These are phyloP conservation scores for Prinia subflava DNA, from an alignment of 2,113 vertebrate genomes.

Conservation along the genomic window DNA sequence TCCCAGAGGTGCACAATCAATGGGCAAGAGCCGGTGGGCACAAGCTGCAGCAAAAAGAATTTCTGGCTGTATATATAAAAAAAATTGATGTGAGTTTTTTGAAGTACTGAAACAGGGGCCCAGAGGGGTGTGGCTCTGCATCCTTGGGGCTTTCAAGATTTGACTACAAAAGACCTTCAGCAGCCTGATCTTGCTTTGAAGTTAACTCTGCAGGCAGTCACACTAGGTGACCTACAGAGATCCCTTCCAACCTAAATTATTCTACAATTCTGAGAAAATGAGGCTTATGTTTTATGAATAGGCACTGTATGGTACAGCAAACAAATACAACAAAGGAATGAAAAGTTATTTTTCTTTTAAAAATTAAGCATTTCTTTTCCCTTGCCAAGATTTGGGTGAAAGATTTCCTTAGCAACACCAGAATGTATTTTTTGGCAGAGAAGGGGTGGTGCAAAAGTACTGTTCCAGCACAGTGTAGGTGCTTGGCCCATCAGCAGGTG, in stretches of 20 bases:
- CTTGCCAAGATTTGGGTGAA: not conserved
- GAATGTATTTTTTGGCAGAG: constrained; percentile 21
- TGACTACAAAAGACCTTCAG: constrained; percentile 31
- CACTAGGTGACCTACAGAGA: constrained; percentile 19
- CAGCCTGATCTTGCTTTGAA: constrained; percentile 46
- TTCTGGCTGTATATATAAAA: not conserved
- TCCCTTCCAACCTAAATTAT: constrained; percentile 5
- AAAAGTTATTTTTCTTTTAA: not conserved
- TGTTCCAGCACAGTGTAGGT: constrained; percentile 8
- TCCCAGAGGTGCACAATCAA: not conserved
- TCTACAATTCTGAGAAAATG: constrained; percentile 11
- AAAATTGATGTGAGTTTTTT: not conserved
- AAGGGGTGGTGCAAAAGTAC: not conserved
- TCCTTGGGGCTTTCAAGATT: not conserved
- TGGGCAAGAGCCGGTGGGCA: not conserved
- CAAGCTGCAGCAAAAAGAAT: not conserved
- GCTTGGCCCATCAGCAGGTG: constrained; percentile 32
- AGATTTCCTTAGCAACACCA: constrained; percentile 39
- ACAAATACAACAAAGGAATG: not conserved
- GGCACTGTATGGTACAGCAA: not conserved
- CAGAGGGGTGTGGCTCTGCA: not conserved
- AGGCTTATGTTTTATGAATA: constrained; percentile 34
- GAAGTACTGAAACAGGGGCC: not conserved
- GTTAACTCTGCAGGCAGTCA: constrained; percentile 20
- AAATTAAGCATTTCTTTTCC: not conserved